phyloP scores from a whole-genome alignment of 2,888 invertebrate species.

The Nemoura dubitans region DNA sequence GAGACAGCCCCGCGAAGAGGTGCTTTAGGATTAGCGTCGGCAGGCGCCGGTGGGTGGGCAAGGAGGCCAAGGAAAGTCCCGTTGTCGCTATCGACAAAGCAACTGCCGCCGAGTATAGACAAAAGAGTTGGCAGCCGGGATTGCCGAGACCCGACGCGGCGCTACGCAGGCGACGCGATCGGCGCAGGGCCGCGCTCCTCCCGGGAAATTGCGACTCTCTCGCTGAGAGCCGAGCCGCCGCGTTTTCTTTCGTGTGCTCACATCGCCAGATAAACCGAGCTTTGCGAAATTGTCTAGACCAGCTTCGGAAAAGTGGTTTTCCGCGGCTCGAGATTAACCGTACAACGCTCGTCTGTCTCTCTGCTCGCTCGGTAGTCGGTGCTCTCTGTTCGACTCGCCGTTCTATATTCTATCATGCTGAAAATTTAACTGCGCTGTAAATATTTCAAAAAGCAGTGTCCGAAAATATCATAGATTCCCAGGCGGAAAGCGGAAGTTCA shows the following conservation, averaged over 20 bases:
- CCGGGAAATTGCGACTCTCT: background rate
- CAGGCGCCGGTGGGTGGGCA: background rate
- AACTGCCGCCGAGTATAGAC: background rate
- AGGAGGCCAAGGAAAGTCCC: background rate
- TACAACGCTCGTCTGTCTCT: background rate
- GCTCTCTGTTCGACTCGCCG: background rate
- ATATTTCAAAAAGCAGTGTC: background rate
- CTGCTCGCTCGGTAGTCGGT: background rate
- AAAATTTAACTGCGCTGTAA: background rate
- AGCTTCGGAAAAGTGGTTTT: background rate
- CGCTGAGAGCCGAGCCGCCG: background rate
- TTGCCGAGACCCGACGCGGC: background rate
- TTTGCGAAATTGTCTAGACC: conserved; percentile 1
- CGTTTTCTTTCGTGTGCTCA: background rate
- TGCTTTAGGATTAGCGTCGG: background rate
- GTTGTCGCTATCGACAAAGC: background rate
- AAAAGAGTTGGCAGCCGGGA: background rate
- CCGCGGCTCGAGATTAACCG: background rate
- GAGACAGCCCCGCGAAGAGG: background rate
- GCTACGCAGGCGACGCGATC: too few relatives aligned
- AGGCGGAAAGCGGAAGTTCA: background rate
- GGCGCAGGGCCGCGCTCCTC: background rate
- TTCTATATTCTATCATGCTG: background rate
- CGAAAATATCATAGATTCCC: background rate
- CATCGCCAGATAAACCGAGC: conserved; percentile 7